These are phyloP conservation scores for Hymenochirus boettgeri DNA, from an alignment of 2,113 vertebrate species.

Conservation along the genomic window DNA sequence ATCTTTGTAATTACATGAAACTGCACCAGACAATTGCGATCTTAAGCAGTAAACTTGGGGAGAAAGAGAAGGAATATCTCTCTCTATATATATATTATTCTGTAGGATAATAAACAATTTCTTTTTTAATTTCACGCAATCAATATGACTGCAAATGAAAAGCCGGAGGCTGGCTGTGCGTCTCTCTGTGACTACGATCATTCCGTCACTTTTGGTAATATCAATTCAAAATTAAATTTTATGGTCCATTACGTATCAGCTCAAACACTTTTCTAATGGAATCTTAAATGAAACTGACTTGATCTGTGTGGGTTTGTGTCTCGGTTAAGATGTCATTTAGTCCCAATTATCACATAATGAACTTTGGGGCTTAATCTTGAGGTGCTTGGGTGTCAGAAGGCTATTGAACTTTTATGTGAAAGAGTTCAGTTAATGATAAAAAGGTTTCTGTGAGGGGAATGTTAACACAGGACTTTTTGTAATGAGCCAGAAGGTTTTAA, in stretches of 20 bases:
- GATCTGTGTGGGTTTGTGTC: slow-evolving; percentile 74
- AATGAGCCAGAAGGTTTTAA: too few relatives aligned
- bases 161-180: slow-evolving; percentile 63
- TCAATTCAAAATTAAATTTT: slow-evolving; percentile 98
- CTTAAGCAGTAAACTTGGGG: slow-evolving; percentile 66
- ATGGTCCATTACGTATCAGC: slow-evolving; percentile 89
- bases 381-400: slow-evolving; percentile 78
- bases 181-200: slow-evolving; percentile 76
- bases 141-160: slow-evolving; percentile 68
- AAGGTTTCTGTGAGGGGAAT: too few relatives aligned
- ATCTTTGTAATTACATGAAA: slow-evolving; percentile 85
- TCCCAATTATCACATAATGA: slow-evolving; percentile 90
- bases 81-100: slow-evolving; percentile 64
- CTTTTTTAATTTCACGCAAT: slow-evolving; percentile 65
- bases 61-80: slow-evolving; percentile 48
- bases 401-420: slow-evolving; percentile 65
- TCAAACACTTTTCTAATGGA: slow-evolving; percentile 83
- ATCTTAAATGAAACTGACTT: slow-evolving; percentile 82
- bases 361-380: slow-evolving; percentile 79
- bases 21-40: slow-evolving; percentile 79
- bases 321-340: slow-evolving; percentile 85
- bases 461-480: too few relatives aligned
- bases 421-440: too few relatives aligned
- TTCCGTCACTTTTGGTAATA: slow-evolving; percentile 83
- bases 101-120: slow-evolving; percentile 63